These are phyloP conservation scores for Teleogryllus occipitalis DNA, from an alignment of 1,140 invertebrate species.

Conservation along the genomic window DNA sequence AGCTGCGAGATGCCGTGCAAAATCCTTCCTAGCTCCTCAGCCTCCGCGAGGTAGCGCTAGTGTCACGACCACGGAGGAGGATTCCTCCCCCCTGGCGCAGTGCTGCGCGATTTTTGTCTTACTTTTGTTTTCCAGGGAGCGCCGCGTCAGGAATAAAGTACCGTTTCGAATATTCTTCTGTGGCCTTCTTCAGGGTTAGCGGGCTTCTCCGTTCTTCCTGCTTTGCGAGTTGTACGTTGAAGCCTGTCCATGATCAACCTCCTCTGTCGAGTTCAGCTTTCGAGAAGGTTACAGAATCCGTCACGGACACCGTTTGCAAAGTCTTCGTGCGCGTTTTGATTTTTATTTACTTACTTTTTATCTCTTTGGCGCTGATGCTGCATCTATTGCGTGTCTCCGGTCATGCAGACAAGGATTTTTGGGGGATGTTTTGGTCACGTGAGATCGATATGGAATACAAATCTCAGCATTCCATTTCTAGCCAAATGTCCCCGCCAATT, in stretches of 20 bases:
- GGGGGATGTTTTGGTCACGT: no score
- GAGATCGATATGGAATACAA: no score
- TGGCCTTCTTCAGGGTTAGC: no score
- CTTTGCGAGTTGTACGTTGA: no score
- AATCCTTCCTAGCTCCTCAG: no score
- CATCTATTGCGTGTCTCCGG: background rate
- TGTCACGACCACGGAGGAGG: background rate
- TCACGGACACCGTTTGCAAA: background rate
- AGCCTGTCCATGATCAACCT: no score
- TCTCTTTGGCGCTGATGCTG: background rate
- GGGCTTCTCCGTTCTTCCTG: no score
- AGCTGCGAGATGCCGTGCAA: background rate
- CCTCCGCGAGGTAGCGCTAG: background rate
- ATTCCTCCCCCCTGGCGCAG: background rate
- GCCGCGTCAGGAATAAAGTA: no score
- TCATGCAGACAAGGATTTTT: background rate
- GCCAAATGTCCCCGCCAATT: background rate
- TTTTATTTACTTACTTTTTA: background rate
- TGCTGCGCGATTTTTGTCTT: background rate
- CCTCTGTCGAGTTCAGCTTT: no score
- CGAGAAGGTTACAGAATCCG: no score
- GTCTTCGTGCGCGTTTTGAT: background rate
- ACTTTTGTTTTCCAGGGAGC: background rate
- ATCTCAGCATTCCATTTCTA: background rate
- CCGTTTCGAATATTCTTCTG: no score